These are phyloP conservation scores for Cuniculus paca DNA, from an alignment of 2,797 vertebrate genomes.

Conservation along the genomic window DNA sequence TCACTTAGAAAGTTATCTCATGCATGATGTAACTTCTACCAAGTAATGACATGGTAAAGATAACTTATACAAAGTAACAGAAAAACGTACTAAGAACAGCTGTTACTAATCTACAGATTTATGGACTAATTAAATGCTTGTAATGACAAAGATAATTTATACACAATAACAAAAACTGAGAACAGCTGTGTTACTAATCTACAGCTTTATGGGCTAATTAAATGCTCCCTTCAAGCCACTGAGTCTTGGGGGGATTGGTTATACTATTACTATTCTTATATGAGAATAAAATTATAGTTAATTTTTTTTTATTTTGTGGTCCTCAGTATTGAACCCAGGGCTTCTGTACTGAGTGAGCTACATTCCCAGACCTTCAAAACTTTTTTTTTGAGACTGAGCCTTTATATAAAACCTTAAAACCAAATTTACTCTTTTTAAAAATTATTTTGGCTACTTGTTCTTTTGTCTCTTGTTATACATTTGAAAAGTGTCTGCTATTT, in stretches of 20 bases:
- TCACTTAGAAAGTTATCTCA: not conserved
- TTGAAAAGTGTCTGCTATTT: conserved; percentile 20
- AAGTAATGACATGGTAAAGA: not conserved
- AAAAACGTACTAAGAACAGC: not conserved
- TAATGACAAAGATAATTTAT: not conserved
- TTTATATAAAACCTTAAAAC: not conserved
- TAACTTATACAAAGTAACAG: not conserved
- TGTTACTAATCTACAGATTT: not conserved
- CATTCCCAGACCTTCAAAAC: not conserved
- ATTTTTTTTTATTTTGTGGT: not conserved
- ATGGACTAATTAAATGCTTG: not conserved
- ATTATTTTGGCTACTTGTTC: conserved; percentile 36
- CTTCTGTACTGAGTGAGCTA: not conserved
- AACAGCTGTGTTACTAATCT: not conserved
- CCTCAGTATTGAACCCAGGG: not conserved
- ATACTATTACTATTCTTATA: not conserved
- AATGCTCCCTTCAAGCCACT: not conserved
- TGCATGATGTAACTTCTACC: not conserved
- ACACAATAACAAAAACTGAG: not conserved
- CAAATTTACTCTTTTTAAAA: not conserved
- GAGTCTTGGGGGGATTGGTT: not conserved
- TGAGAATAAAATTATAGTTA: not conserved
- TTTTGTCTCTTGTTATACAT: not conserved
- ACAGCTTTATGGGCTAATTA: not conserved
- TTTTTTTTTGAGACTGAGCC: not conserved